Evolutionary conservation across 2,888 invertebrate genomes (phyloP), one percentile per base, ranked within the genome.

Genomic region (Nomada ruficornis): DNA sequence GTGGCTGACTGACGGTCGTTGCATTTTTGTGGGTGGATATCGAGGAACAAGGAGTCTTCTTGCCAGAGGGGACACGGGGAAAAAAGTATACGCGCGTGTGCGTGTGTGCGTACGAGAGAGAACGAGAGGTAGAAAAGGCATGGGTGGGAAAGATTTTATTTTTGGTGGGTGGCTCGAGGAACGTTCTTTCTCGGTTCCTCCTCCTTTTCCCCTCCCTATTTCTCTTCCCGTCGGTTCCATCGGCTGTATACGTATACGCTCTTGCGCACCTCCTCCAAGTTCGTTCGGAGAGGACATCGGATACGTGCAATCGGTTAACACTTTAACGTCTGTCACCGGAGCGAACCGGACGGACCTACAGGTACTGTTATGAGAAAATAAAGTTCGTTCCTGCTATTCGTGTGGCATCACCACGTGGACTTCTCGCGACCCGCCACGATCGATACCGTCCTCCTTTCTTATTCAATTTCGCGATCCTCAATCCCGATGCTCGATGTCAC

Each of bases 21-120:
- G 87, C 74, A 87, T 87, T 87, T 87, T 87, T 84, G 87, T 87
- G 86, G 87, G 84, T 87, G 87, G 87, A 87, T 84, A 87, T 87
- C 82, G 84, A 87, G 87, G 80, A 87, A 87, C 84, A 87, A 67
- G 83, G 86, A 80, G 84, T 86, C 84, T 85, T 82, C 82, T 84
- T 63, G 78, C 85, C 82, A 36, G 77, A 85, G 87, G 85, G 80
- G 74, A 84, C 77, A 78, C 72, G 54, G 18, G 18, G 68, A 69
- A 47, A 60, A 71, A 36, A 36, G 36, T 36, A 36, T 9, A 7
- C 7, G 36, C 36, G 36, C 36, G 5, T 29, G 63, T 13, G 18
- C 29, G 23, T 54, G 72, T 72, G 26, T 70, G 68, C 52, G 15
- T 65, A 44, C 7, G 50, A 59, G 76, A 65, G 9, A 62, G 68